These are phyloP conservation scores for Phyllostomus hastatus DNA, from an alignment of 2,113 vertebrate species.

Conservation along the genomic window DNA sequence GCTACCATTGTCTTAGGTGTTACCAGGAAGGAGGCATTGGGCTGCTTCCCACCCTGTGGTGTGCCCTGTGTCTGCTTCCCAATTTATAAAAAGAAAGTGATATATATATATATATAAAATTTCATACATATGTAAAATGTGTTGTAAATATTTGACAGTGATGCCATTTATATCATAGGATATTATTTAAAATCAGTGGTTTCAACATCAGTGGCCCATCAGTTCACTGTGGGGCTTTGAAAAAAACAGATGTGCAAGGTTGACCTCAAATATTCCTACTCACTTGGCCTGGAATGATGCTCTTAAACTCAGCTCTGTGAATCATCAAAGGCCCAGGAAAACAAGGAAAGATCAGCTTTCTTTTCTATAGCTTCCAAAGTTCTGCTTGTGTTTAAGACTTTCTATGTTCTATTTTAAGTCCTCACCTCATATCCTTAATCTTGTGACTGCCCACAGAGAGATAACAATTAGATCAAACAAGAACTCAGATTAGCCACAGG, in stretches of 20 bases:
- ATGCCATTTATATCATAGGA: neutral
- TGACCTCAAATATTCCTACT: neutral
- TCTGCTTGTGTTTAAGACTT: constrained; percentile 5
- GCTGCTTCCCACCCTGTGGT: neutral
- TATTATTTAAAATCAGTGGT: neutral
- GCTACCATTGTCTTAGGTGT: neutral
- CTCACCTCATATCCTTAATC: neutral
- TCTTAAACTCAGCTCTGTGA: neutral
- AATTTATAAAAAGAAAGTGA: neutral
- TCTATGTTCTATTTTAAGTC: neutral
- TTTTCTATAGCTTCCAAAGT: neutral
- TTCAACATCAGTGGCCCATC: neutral
- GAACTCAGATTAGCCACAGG: neutral
- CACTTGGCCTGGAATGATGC: neutral
- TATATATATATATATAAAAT: neutral
- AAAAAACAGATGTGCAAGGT: neutral
- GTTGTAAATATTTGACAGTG: neutral
- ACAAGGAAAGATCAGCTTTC: neutral
- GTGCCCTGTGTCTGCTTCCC: neutral
- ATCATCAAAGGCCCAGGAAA: neutral
- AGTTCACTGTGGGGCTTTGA: neutral
- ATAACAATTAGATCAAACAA: neutral
- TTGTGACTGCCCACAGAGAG: neutral
- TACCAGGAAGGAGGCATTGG: neutral
- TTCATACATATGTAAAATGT: neutral